Percentiles rank a stretch among this genome's conserved stretches.
These are phyloP conservation scores for Oryctolagus cuniculus DNA, from an alignment of 2,113 vertebrate species.

Conservation along the genomic window mOryCun1.1 NC_091450.1:24132501-24133000, in stretches of 20 bases:
- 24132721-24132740: neutral
- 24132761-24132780: neutral
- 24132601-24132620: neutral
- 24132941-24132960: slow-evolving; percentile 2
- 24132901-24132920: neutral
- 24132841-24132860: neutral
- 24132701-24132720: neutral
- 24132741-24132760: neutral
- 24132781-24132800: neutral
- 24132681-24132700: neutral
- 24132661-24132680: neutral
- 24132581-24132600: neutral
- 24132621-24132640: neutral
- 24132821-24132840: neutral
- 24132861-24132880: neutral
- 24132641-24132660: neutral
- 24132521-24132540: neutral
- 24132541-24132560: neutral
- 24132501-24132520: neutral
- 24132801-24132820: neutral
- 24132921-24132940: neutral
- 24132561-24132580: neutral
- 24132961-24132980: neutral
- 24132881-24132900: neutral
- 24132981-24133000: slow-evolving; percentile 32